Evolutionary conservation across 92 coral and sea anemone species (phyloP).

Genomic region (Paragorgia papillata): DNA sequence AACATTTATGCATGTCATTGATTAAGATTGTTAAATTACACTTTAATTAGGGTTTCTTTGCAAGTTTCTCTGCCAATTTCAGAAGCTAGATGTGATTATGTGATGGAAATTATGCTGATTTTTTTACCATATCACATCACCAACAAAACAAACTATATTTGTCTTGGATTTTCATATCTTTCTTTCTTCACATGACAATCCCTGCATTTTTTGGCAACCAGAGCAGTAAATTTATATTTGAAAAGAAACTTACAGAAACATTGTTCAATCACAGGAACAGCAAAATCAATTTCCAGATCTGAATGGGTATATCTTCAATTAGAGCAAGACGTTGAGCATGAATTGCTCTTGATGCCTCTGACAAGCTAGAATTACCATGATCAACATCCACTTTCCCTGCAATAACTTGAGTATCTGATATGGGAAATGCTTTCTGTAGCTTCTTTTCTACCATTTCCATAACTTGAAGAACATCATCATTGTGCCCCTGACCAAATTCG

Average conservation of each 20-base stretch:
- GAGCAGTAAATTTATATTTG: too few species aligned
- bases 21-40: too few species aligned
- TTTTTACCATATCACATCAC: too few species aligned
- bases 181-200: too few species aligned
- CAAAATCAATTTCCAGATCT: constrained; percentile 33
- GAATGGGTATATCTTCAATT: background rate
- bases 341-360: background rate
- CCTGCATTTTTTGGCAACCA: too few species aligned
- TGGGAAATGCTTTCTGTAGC: constrained; percentile 6
- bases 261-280: constrained; percentile 18
- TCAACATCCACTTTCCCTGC: background rate
- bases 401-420: background rate
- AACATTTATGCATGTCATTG: too few species aligned
- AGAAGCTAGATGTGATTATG: too few species aligned
- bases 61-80: too few species aligned
- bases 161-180: too few species aligned
- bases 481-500: constrained; percentile 19
- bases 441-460: constrained; percentile 1
- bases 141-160: too few species aligned
- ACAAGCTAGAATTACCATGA: background rate
- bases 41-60: too few species aligned
- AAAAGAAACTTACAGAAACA: background rate
- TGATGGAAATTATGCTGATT: too few species aligned
- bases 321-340: constrained; percentile 1
- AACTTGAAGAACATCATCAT: background rate